Base-by-base conservation (phyloP, 2,888 invertebrate genomes). In the Lydus trimaculatus region DNA sequence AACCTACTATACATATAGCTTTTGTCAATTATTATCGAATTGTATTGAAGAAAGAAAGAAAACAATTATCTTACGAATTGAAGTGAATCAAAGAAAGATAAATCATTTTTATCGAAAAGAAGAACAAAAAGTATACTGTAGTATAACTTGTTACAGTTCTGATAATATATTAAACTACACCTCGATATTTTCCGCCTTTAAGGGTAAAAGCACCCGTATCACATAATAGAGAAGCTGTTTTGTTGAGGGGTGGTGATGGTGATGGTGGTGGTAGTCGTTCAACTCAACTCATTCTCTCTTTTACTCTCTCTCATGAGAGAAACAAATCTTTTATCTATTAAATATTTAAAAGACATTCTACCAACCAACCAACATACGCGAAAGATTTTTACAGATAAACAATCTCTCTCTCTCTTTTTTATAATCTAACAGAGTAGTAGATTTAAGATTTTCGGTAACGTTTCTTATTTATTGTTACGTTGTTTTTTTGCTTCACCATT, bases 281-380 rank as follows among this genome's bases (percentile, higher is more conserved):
- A 13, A 43, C 43, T 43, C n/a, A 6, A 43, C 23, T 52, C 52
- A n/a, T 2, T n/a, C 39, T 5, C 39, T n/a, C 6, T n/a, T 7
- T 8, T 11, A 33, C 15, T 20, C 60, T 31, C 36, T 39, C 61
- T 61, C 61, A 61, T 31, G 61, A 36, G 61, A 61, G 36, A 36
- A 61, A 61, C 61, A 61, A 61, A 61, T 61, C 61, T 61, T 61
- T 61, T 61, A 61, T 36, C 36, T 36, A 61, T 61, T 61, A 61
- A 61, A 61, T 61, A 61, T 61, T 61, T 61, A 61, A 61, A 61
- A 33, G 61, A 5, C n/a, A 31, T 39, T 6, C 2, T 39, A 61
- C 25, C 31, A 28, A 59, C 31, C 48, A 48, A 36, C 36, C 43
- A 43, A 25, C 52, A 52, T 25, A 52, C 13, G 52, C 52, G 8